These are phyloP conservation scores for Trypoxylus dichotomus DNA, from an alignment of 1,140 invertebrate genomes.

Conservation along the genomic window DNA sequence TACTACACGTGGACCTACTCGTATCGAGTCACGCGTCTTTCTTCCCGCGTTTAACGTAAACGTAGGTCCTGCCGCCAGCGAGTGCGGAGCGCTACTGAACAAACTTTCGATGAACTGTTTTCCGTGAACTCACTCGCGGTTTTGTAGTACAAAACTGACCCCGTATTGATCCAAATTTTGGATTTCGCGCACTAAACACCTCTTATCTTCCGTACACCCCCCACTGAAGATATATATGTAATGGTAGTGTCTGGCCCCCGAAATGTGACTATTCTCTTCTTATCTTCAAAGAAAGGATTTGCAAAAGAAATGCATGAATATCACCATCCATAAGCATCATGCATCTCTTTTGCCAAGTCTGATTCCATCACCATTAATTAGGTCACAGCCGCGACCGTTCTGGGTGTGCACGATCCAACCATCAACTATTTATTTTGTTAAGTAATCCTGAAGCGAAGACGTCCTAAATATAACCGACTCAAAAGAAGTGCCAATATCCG, in stretches of 20 bases:
- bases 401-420: not conserved
- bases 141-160: slow-evolving; percentile 29
- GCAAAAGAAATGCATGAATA: not conserved
- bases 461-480: not conserved
- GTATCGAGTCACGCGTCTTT: not conserved
- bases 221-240: not conserved
- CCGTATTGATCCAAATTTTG: slow-evolving; percentile 40
- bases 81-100: not conserved
- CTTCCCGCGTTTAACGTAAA: not conserved
- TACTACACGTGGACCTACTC: not conserved
- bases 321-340: not conserved
- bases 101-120: not conserved
- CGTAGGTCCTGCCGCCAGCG: not conserved
- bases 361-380: not conserved
- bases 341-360: not conserved
- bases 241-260: not conserved
- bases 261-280: not conserved
- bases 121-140: slow-evolving; percentile 17
- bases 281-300: not conserved
- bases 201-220: slow-evolving; percentile 28
- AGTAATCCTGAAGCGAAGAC: not conserved
- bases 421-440: not conserved
- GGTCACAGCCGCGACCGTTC: not conserved
- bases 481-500: slow-evolving; percentile 13
- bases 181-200: slow-evolving; percentile 39